phyloP scores from a whole-genome alignment of 2,113 vertebrate species.

The Leucopsar rothschildi region DNA sequence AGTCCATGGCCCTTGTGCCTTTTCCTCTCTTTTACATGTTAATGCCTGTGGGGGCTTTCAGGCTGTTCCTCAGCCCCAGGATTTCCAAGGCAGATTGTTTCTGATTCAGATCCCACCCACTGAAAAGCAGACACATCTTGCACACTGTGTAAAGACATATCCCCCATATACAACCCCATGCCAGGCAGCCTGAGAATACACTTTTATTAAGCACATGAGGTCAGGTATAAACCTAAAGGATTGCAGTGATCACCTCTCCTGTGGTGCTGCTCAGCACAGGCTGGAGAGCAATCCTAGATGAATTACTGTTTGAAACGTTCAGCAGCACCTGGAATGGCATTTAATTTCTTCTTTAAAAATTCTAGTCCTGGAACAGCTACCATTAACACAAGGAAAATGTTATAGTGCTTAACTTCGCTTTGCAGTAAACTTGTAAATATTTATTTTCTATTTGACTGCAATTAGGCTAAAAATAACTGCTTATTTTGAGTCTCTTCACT shows the following conservation, averaged over 20 bases:
- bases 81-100: background rate
- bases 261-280: background rate
- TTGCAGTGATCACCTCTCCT: background rate
- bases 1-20: fast-evolving
- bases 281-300: background rate
- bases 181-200: background rate
- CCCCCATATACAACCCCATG: fast-evolving
- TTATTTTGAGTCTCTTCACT: background rate
- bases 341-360: background rate
- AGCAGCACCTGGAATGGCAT: background rate
- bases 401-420: background rate
- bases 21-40: background rate
- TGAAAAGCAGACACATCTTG: background rate
- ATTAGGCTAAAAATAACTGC: background rate
- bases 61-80: background rate
- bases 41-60: background rate
- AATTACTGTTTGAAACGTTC: background rate
- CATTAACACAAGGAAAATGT: background rate
- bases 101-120: background rate
- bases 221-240: background rate
- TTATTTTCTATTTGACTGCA: background rate
- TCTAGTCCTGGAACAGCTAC: background rate
- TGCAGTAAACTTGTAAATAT: background rate
- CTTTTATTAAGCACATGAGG: fast-evolving
- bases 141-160: fast-evolving